Conservation (phyloP, 1,140 invertebrate genomes). For the Trichoplusia ni region DNA sequence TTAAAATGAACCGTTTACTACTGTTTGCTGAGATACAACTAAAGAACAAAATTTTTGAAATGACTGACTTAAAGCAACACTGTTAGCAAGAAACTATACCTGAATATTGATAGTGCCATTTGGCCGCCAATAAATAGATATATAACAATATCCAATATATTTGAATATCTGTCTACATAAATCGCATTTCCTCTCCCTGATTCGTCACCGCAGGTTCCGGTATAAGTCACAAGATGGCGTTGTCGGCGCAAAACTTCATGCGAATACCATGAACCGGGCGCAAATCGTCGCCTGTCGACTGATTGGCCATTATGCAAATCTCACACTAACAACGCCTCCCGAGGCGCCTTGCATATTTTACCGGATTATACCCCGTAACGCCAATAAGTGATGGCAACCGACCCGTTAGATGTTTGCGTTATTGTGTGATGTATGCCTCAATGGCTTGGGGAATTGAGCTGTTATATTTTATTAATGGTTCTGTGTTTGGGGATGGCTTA, state of each 20-base stretch:
- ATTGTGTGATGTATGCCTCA: constrained; percentile 17
- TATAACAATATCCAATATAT: too few species aligned
- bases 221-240: constrained; percentile 7
- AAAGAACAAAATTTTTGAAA: too few species aligned
- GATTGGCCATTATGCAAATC: constrained; percentile 65
- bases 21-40: too few species aligned
- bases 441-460: constrained; percentile 4
- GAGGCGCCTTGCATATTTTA: constrained; percentile 36
- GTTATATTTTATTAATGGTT: constrained; percentile 18
- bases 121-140: too few species aligned
- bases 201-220: not conserved
- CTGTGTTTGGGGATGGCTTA: not conserved
- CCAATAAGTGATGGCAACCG: constrained; percentile 39
- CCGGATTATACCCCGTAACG: constrained; percentile 30
- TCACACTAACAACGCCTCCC: constrained; percentile 37
- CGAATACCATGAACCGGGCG: constrained; percentile 32
- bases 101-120: too few species aligned
- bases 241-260: constrained; percentile 2
- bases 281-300: constrained; percentile 33
- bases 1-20: too few species aligned
- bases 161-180: too few species aligned
- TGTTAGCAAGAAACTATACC: too few species aligned
- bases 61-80: too few species aligned
- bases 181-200: not conserved
- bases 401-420: constrained; percentile 30